A percentile compares a stretch with the other conserved stretches of the same genome.
These are phyloP conservation scores for Coryphaenoides rupestris DNA, from an alignment of 2,113 vertebrate genomes.

Conservation along the genomic window DNA sequence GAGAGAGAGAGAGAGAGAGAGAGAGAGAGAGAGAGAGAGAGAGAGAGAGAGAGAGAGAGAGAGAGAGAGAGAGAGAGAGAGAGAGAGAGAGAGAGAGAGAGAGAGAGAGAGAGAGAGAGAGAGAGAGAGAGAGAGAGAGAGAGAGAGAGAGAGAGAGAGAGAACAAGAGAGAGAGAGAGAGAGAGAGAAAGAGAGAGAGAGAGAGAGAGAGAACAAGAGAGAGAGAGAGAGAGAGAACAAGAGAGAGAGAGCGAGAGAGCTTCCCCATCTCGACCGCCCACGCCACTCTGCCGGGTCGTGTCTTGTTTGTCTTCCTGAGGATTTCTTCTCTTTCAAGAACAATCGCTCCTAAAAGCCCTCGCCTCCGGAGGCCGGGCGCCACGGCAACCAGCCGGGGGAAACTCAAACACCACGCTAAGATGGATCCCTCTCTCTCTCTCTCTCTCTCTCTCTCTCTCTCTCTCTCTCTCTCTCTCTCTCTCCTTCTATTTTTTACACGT, in stretches of 20 bases:
- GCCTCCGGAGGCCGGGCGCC: neutral
- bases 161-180: slow-evolving; percentile 1
- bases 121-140: no score
- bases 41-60: slow-evolving; percentile 20
- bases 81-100: neutral
- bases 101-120: slow-evolving; percentile 20
- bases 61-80: no score
- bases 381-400: neutral
- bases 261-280: slow-evolving; percentile 62
- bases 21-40: neutral
- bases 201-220: no score
- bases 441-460: slow-evolving; percentile 6
- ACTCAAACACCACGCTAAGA: neutral
- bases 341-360: neutral
- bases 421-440: slow-evolving; percentile 14
- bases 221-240: neutral
- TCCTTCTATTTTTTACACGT: slow-evolving; percentile 32
- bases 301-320: neutral
- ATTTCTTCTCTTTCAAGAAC: neutral
- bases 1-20: no score
- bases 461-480: slow-evolving; percentile 9
- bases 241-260: slow-evolving; percentile 23
- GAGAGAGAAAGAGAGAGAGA: slow-evolving; percentile 6
- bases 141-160: neutral
- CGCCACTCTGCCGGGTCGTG: slow-evolving; percentile 29